Evolutionary conservation across 53 echinoderm and acorn worm species (phyloP).

Genomic region (Patiria pectinifera): DNA sequence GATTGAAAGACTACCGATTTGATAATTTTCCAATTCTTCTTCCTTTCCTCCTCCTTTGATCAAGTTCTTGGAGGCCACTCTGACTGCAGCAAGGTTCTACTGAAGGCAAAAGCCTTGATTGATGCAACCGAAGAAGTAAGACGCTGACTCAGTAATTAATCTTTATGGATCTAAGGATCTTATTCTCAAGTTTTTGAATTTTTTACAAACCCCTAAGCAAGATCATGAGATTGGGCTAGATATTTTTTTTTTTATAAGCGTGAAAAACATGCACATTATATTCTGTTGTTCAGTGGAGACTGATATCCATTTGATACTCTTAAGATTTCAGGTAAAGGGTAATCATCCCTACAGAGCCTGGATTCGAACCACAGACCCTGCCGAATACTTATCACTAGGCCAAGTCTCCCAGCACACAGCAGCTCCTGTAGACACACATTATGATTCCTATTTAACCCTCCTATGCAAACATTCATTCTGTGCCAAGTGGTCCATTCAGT

Average conservation of each 20-base stretch:
- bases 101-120: constrained; percentile 75
- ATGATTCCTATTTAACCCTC: not conserved
- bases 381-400: not conserved
- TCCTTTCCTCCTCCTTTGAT: not conserved
- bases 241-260: too few species aligned
- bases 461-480: too few species aligned
- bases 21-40: not conserved
- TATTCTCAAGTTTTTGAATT: too few species aligned
- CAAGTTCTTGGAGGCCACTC: constrained; percentile 75
- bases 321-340: too few species aligned
- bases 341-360: too few species aligned
- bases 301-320: too few species aligned
- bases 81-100: constrained; percentile 70
- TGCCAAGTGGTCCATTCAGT: too few species aligned
- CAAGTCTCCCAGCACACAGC: not conserved
- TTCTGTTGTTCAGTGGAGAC: too few species aligned
- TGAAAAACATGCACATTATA: too few species aligned
- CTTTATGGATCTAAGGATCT: not conserved
- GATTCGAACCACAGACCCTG: too few species aligned
- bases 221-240: too few species aligned
- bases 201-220: too few species aligned
- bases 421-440: not conserved
- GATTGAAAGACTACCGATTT: not conserved
- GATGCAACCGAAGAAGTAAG: constrained; percentile 87
- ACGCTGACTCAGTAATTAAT: not conserved